A percentile compares a stretch with the other conserved stretches of the same genome.
Conservation (phyloP, 2,113 vertebrate species). For the Nycticebus coucang region DNA sequence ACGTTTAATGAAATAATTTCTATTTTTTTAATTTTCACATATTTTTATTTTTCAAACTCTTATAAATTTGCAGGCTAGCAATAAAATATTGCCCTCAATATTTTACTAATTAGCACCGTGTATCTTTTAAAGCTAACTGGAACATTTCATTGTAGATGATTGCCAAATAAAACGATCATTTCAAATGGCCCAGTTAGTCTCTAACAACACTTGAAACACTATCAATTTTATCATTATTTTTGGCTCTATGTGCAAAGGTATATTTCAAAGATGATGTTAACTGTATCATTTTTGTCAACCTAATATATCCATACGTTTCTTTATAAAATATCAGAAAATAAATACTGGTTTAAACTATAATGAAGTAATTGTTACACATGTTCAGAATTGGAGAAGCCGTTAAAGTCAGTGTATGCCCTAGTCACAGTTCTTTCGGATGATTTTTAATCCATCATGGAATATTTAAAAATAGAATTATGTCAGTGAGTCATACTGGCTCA, state of each 20-base stretch:
- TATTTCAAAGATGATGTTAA: constrained; percentile 80
- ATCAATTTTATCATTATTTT: constrained; percentile 77
- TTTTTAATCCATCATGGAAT: no score
- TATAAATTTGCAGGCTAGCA: constrained; percentile 79
- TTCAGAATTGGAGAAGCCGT: not conserved
- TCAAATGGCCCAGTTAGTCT: constrained; percentile 73
- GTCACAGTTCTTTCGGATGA: not conserved
- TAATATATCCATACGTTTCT: constrained; percentile 45
- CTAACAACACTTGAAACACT: constrained; percentile 75
- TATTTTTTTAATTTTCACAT: constrained; percentile 53
- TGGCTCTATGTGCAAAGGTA: constrained; percentile 67
- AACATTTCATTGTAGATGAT: constrained; percentile 77
- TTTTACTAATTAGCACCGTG: constrained; percentile 82
- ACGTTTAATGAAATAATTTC: no score
- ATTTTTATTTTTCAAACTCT: constrained; percentile 83
- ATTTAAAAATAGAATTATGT: no score
- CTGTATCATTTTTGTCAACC: constrained; percentile 65
- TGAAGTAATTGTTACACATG: not conserved
- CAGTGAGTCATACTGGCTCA: not conserved
- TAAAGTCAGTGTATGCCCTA: not conserved
- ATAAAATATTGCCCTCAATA: constrained; percentile 75
- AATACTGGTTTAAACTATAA: no score
- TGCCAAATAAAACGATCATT: constrained; percentile 81
- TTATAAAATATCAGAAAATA: no score
- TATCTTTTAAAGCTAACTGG: constrained; percentile 79